A percentile compares a stretch with the other conserved stretches of the same genome.
Conservation (phyloP, 2,113 vertebrate species). For the Paedocypris sp. region DNA sequence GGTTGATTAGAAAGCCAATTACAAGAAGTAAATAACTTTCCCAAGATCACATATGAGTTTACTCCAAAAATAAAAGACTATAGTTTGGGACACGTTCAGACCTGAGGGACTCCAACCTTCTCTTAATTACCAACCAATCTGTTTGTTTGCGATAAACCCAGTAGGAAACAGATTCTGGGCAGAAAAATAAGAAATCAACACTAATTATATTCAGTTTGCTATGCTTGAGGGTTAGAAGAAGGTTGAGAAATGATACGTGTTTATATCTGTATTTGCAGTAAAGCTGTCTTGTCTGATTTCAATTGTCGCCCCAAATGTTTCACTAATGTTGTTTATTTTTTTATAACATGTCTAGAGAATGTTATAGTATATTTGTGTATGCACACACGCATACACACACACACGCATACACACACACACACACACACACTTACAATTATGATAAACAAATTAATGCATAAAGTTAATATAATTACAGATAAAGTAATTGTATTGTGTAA, state of each 20-base stretch:
- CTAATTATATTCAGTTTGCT: slow-evolving; percentile 15
- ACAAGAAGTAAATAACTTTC: slow-evolving; percentile 26
- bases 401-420: no score
- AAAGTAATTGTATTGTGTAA: no score
- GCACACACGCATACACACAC: no score
- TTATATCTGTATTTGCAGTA: slow-evolving; percentile 1
- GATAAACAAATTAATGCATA: no score
- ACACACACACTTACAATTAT: no score
- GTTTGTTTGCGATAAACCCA: slow-evolving; percentile 17
- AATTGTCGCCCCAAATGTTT: not conserved
- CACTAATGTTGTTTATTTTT: not conserved
- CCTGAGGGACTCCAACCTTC: not conserved
- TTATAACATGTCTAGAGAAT: not conserved
- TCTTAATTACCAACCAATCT: slow-evolving; percentile 7
- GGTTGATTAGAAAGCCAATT: slow-evolving; percentile 27
- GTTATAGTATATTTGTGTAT: no score
- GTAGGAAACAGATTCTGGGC: not conserved
- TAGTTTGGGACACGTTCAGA: not conserved
- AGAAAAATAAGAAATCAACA: slow-evolving; percentile 7
- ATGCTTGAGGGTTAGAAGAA: slow-evolving; percentile 2
- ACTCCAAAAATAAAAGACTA: not conserved
- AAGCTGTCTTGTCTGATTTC: not conserved
- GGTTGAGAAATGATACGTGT: slow-evolving; percentile 9
- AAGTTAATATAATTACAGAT: no score
- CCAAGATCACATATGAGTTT: slow-evolving; percentile 1